Evolutionary conservation across 2,888 invertebrate genomes (phyloP).

Genomic region (Ornithoptera alexandrae): DNA sequence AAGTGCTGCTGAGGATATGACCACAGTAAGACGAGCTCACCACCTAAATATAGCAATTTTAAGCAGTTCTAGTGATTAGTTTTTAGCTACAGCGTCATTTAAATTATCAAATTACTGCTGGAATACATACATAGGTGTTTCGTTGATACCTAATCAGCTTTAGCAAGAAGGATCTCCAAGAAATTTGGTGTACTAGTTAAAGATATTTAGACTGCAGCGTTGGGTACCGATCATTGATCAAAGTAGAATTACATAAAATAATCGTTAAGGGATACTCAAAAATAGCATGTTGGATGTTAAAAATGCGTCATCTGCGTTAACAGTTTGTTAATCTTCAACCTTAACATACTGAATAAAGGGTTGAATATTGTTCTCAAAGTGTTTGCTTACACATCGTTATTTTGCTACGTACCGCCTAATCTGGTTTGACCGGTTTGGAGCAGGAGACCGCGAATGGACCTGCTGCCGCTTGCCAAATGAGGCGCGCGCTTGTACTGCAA

Average conservation of each 20-base stretch:
- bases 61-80: neutral
- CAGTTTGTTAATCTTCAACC: conserved; percentile 42
- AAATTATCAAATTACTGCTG: neutral
- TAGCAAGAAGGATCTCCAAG: neutral
- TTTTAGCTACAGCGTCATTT: neutral
- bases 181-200: neutral
- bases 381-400: conserved; percentile 53
- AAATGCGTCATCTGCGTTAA: conserved; percentile 43
- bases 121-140: neutral
- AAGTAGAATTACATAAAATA: conserved; percentile 39
- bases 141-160: neutral
- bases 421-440: conserved; percentile 74
- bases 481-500: conserved; percentile 63
- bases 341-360: conserved; percentile 45
- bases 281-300: conserved; percentile 55
- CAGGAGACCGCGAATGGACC: conserved; percentile 70
- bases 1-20: too few species aligned
- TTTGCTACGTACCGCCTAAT: conserved; percentile 65
- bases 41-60: neutral
- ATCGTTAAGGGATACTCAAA: conserved; percentile 53
- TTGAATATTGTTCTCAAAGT: conserved; percentile 46
- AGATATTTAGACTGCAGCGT: neutral
- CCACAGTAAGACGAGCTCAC: too few species aligned
- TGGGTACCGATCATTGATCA: conserved; percentile 31
- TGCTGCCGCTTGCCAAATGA: conserved; percentile 73